Conservation (phyloP, 2,888 invertebrate species). For the Parnassius apollo region DNA sequence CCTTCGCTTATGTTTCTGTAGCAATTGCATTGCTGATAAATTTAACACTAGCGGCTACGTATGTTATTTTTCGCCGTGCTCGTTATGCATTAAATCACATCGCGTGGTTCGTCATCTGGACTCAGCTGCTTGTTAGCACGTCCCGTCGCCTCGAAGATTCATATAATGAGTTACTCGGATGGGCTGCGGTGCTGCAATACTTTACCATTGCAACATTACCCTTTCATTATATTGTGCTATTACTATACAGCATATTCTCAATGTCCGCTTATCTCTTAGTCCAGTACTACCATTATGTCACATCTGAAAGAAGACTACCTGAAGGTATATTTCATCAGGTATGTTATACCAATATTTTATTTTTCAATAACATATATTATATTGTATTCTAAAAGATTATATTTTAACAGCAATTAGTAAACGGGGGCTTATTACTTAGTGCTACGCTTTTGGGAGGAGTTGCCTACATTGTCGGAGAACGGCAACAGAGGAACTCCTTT, state of each 20-base stretch:
- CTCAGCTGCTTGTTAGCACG: conserved; percentile 56
- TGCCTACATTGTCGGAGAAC: conserved; percentile 86
- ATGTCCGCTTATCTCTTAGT: conserved; percentile 55
- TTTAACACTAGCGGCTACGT: conserved; percentile 47
- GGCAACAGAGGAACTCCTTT: conserved; percentile 93
- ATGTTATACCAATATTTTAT: conserved; percentile 23
- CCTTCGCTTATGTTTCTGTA: conserved; percentile 53
- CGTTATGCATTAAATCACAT: conserved; percentile 83
- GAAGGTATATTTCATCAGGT: conserved; percentile 68
- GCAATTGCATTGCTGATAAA: conserved; percentile 49
- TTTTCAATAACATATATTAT: neutral
- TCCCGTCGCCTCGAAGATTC: conserved; percentile 76
- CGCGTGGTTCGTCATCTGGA: conserved; percentile 83
- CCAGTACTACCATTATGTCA: conserved; percentile 62
- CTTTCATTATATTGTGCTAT: conserved; percentile 65
- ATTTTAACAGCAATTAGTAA: conserved; percentile 84
- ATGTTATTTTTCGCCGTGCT: conserved; percentile 45
- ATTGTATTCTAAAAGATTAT: too few species aligned
- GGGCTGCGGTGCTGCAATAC: conserved; percentile 88
- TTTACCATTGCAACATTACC: conserved; percentile 88
- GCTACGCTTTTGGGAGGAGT: conserved; percentile 86
- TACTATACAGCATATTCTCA: conserved; percentile 57
- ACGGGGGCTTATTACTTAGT: conserved; percentile 85
- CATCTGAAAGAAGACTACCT: conserved; percentile 53
- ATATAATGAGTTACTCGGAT: conserved; percentile 85